Evolutionary conservation across 2,113 vertebrate species (phyloP).

Genomic region (Carettochelys insculpta): DNA sequence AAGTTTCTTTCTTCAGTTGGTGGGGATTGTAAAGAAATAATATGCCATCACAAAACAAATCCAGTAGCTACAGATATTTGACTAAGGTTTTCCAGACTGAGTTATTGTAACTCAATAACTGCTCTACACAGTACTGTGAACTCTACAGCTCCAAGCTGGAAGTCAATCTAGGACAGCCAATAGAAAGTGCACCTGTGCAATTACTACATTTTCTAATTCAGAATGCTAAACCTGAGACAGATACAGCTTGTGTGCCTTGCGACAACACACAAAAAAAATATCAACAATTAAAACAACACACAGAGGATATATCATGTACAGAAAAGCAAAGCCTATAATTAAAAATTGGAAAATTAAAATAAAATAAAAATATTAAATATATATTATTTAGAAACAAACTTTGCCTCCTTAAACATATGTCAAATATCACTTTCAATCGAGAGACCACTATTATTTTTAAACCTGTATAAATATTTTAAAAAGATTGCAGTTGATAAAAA

Average conservation of each 20-base stretch:
- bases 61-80: conserved; percentile 50
- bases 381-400: conserved; percentile 46
- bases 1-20: conserved; percentile 1
- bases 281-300: conserved; percentile 44
- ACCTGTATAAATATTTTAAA: background rate
- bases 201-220: conserved; percentile 76
- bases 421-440: background rate
- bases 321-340: background rate
- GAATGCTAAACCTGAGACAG: conserved; percentile 61
- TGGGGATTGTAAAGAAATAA: conserved; percentile 28
- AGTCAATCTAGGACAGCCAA: conserved; percentile 81
- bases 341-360: conserved; percentile 16
- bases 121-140: conserved; percentile 72
- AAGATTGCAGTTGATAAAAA: background rate
- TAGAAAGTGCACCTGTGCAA: conserved; percentile 78
- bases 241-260: conserved; percentile 43
- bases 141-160: conserved; percentile 74
- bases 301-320: conserved; percentile 13
- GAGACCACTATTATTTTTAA: background rate
- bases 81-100: conserved; percentile 66
- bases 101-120: conserved; percentile 71
- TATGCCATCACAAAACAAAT: conserved; percentile 30
- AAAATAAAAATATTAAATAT: conserved; percentile 19
- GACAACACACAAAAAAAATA: conserved; percentile 22
- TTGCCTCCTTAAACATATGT: background rate